Evolutionary conservation across 2,888 invertebrate species (phyloP).

Genomic region (Phasia obesa): DNA sequence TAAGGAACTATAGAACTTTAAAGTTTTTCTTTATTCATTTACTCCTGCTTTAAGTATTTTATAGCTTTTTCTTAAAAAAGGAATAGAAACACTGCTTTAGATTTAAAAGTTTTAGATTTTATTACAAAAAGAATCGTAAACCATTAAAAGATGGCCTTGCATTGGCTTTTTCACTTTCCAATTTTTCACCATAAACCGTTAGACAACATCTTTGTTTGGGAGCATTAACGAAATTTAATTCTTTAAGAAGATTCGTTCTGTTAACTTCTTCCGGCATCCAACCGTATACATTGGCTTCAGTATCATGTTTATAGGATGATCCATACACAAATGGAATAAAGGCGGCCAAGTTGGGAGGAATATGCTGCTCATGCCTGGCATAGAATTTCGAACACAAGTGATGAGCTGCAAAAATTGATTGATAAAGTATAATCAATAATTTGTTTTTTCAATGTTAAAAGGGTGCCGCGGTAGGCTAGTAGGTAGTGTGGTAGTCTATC

Average conservation of each 20-base stretch:
- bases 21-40: no score
- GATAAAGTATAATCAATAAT: background rate
- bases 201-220: slow-evolving; percentile 79
- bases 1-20: no score
- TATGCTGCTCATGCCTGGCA: slow-evolving; percentile 20
- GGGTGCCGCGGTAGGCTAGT: no score
- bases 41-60: no score
- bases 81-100: background rate
- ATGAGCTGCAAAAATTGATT: slow-evolving; percentile 73
- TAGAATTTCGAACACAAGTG: slow-evolving; percentile 62
- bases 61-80: no score
- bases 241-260: slow-evolving; percentile 35
- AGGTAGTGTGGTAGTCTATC: no score
- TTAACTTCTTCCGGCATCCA: slow-evolving; percentile 77
- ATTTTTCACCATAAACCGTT: slow-evolving; percentile 79
- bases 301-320: slow-evolving; percentile 45
- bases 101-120: slow-evolving; percentile 2
- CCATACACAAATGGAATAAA: slow-evolving; percentile 68
- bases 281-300: slow-evolving; percentile 80
- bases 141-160: slow-evolving; percentile 79
- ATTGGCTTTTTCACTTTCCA: slow-evolving; percentile 78
- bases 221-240: slow-evolving; percentile 76
- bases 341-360: slow-evolving; percentile 75
- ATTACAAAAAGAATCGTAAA: slow-evolving; percentile 76
- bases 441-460: background rate